These are phyloP conservation scores for Lepidotrigona ventralis DNA, from an alignment of 1,140 invertebrate genomes.

Conservation along the genomic window DNA sequence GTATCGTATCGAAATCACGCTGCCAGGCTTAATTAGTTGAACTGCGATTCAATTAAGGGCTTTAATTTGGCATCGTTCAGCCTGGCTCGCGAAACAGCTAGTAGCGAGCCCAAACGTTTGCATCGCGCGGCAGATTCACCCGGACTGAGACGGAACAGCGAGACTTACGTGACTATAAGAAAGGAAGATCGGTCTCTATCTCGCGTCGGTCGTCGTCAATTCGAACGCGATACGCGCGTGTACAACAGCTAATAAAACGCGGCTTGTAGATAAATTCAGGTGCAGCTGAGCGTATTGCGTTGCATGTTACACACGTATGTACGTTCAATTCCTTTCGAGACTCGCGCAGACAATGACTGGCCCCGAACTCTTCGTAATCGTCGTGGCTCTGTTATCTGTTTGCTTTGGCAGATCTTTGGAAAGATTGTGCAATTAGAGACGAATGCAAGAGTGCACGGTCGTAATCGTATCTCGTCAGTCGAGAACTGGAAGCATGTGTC, in stretches of 20 bases:
- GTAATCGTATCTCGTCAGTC: neutral
- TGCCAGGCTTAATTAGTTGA: conserved; percentile 2
- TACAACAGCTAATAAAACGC: conserved; percentile 26
- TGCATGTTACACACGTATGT: neutral
- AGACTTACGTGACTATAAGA: conserved; percentile 53
- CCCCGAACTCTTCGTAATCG: conserved; percentile 44
- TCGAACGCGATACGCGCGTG: conserved; percentile 30
- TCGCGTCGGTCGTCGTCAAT: conserved; percentile 19
- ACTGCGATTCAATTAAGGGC: neutral
- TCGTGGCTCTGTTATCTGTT: conserved; percentile 60
- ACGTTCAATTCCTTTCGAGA: neutral
- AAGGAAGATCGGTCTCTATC: conserved; percentile 49
- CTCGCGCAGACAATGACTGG: conserved; percentile 40
- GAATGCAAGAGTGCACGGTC: conserved; percentile 11
- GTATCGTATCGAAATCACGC: neutral
- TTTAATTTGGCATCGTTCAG: neutral
- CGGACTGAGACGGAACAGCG: conserved; percentile 40
- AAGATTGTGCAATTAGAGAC: conserved; percentile 53
- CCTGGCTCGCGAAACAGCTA: neutral
- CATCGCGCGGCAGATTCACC: conserved; percentile 9
- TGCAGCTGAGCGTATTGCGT: conserved; percentile 22
- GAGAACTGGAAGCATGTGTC: neutral
- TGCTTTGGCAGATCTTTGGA: conserved; percentile 42
- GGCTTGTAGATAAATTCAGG: conserved; percentile 21
- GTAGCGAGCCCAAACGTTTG: neutral